Percentiles rank a stretch among this genome's conserved stretches.
These are phyloP conservation scores for Cyclura pinguis DNA, from an alignment of 2,797 vertebrate species.

Conservation along the genomic window DNA sequence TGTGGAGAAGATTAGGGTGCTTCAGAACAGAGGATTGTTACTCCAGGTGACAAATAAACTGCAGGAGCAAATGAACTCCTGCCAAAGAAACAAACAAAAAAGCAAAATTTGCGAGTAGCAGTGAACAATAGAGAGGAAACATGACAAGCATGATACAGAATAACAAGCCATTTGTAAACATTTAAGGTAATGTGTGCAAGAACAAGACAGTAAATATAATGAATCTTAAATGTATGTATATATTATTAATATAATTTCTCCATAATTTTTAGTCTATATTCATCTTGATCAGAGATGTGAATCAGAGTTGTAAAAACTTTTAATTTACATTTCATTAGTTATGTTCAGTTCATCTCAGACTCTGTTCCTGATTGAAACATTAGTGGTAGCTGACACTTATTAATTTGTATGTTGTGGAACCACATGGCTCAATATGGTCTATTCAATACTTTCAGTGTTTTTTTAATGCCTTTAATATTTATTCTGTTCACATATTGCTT, in stretches of 20 bases:
- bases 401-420: background rate
- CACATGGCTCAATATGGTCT: background rate
- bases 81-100: background rate
- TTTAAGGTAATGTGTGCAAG: background rate
- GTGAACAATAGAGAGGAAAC: conserved; percentile 33
- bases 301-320: background rate
- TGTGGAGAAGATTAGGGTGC: conserved; percentile 51
- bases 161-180: background rate
- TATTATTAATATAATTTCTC: background rate
- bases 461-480: background rate
- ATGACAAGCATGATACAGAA: background rate
- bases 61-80: conserved; percentile 47
- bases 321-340: background rate
- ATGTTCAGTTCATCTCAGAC: too few relatives aligned
- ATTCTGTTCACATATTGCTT: background rate
- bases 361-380: background rate
- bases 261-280: background rate
- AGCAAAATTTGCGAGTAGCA: conserved; percentile 47
- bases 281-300: background rate
- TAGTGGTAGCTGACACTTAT: background rate
- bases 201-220: too few relatives aligned
- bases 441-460: background rate
- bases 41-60: conserved; percentile 46
- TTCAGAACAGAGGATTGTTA: conserved; percentile 61
- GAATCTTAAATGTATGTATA: background rate